phyloP scores from a whole-genome alignment of 2,888 invertebrate genomes.

The Oxycera nigricornis region DNA sequence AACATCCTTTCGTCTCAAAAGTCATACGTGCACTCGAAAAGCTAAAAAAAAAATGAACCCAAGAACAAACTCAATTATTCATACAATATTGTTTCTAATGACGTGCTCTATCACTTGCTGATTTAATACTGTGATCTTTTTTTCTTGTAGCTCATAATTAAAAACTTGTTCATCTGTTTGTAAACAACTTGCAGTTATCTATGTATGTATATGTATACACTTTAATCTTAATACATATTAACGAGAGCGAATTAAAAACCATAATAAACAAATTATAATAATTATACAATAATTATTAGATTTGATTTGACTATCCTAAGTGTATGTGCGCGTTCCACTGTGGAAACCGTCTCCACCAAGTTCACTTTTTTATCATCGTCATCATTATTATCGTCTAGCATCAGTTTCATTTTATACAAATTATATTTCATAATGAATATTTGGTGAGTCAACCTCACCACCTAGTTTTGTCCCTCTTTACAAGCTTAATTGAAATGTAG shows the following conservation, averaged over 20 bases:
- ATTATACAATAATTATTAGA: slow-evolving; percentile 28
- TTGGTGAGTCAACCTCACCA: background rate
- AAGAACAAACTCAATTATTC: too few relatives aligned
- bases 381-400: background rate
- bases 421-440: background rate
- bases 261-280: slow-evolving; percentile 34
- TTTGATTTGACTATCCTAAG: slow-evolving; percentile 28
- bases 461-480: background rate
- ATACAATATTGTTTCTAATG: background rate
- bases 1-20: too few relatives aligned
- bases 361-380: background rate
- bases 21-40: too few relatives aligned
- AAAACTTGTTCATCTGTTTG: slow-evolving; percentile 2
- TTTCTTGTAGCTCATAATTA: background rate
- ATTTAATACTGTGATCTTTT: background rate
- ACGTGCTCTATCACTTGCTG: background rate
- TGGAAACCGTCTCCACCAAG: slow-evolving; percentile 34
- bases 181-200: slow-evolving; percentile 29
- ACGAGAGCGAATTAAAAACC: slow-evolving; percentile 19
- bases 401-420: slow-evolving; percentile 16
- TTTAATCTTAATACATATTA: slow-evolving; percentile 33
- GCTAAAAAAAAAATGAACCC: too few relatives aligned
- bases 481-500: background rate
- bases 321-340: slow-evolving; percentile 39
- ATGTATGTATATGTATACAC: too few relatives aligned